These are phyloP conservation scores for Drosophila funebris DNA, from an alignment of 1,140 invertebrate genomes.

Conservation along the genomic window DNA sequence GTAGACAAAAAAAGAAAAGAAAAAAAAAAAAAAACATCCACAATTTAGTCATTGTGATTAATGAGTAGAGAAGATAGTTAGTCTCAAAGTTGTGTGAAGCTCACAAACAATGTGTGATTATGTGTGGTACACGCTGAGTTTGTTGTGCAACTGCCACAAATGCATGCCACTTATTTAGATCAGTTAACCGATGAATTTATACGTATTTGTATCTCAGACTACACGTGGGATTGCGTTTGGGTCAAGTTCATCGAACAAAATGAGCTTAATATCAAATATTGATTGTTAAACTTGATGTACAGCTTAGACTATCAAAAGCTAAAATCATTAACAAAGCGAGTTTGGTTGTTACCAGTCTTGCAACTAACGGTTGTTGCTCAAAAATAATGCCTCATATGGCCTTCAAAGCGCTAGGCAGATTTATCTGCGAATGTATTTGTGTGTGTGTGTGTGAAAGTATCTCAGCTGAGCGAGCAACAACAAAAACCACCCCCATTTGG, in stretches of 20 bases:
- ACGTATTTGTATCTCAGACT: background rate
- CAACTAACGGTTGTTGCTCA: conserved; percentile 1
- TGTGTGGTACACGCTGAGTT: conserved; percentile 7
- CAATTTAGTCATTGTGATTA: conserved; percentile 76
- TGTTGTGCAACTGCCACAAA: conserved; percentile 50
- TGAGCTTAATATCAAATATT: background rate
- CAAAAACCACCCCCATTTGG: conserved; percentile 43
- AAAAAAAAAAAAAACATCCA: conserved; percentile 21
- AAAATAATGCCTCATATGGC: conserved; percentile 23
- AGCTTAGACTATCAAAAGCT: conserved; percentile 5
- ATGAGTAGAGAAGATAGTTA: conserved; percentile 40
- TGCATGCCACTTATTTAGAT: conserved; percentile 55
- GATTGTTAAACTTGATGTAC: conserved; percentile 11
- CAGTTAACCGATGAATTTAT: conserved; percentile 40
- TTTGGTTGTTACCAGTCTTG: conserved; percentile 5
- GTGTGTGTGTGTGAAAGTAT: conserved; percentile 5
- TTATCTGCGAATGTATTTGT: background rate
- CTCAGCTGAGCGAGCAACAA: conserved; percentile 42
- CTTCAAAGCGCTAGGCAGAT: conserved; percentile 24
- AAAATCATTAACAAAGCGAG: conserved; percentile 2
- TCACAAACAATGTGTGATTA: conserved; percentile 37
- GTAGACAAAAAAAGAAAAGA: conserved; percentile 19
- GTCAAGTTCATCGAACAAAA: conserved; percentile 66
- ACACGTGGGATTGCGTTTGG: conserved; percentile 36
- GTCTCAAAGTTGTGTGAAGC: too few relatives aligned